Evolutionary conservation across 1,140 invertebrate species (phyloP).

Genomic region (Hyposmocoma kahamanoa): DNA sequence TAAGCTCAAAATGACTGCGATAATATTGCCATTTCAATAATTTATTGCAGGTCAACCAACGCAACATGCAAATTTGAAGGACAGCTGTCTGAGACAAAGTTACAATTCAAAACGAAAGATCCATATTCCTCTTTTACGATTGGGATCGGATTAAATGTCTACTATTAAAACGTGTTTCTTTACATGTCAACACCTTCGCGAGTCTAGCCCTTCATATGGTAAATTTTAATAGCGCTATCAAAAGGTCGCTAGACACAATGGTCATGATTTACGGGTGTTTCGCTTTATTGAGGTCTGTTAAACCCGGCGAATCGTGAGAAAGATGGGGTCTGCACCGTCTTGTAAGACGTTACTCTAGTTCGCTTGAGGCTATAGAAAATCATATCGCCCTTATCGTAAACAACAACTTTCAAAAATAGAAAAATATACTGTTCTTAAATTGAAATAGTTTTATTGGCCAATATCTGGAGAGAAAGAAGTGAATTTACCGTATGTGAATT

Average conservation of each 20-base stretch:
- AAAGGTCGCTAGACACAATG: conserved; percentile 56
- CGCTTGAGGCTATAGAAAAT: background rate
- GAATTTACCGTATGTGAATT: too few relatives aligned
- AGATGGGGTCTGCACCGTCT: conserved; percentile 44
- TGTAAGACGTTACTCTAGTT: conserved; percentile 30
- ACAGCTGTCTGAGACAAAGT: too few relatives aligned
- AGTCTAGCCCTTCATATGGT: conserved; percentile 65
- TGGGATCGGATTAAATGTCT: conserved; percentile 21
- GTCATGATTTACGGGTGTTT: conserved; percentile 64
- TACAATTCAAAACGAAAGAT: too few relatives aligned
- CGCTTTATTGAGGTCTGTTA: conserved; percentile 58
- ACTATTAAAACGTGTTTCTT: conserved; percentile 53
- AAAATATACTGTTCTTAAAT: background rate
- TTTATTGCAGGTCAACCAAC: background rate
- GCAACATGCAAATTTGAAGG: background rate
- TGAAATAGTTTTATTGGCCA: background rate
- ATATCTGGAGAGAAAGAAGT: too few relatives aligned
- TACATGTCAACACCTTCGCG: conserved; percentile 65
- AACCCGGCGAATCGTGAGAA: conserved; percentile 61
- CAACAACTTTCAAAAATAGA: too few relatives aligned
- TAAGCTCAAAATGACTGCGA: background rate
- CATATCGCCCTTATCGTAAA: too few relatives aligned
- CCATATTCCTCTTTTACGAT: too few relatives aligned
- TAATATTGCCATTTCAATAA: background rate
- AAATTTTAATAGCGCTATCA: conserved; percentile 52